phyloP scores from a whole-genome alignment of 2,797 vertebrate genomes.

The Eurystomus glaucurus region DNA sequence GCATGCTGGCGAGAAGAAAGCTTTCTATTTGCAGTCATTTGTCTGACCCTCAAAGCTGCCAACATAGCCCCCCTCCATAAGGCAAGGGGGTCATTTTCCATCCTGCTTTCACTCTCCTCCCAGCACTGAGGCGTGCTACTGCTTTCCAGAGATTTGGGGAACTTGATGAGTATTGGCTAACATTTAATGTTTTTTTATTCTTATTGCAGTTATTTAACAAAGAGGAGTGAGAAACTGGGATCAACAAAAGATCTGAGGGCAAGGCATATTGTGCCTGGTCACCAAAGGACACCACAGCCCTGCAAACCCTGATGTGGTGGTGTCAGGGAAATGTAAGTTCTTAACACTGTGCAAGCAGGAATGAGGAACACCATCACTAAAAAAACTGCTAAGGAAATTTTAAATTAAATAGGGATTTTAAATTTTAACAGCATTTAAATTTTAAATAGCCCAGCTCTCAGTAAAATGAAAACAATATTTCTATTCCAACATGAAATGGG shows the following conservation, averaged over 20 bases:
- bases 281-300: neutral
- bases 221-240: neutral
- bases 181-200: neutral
- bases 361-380: neutral
- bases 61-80: neutral
- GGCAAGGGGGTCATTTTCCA: neutral
- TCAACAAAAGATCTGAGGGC: neutral
- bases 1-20: neutral
- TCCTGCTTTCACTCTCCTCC: neutral
- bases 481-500: neutral
- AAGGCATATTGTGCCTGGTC: neutral
- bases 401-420: constrained; percentile 25
- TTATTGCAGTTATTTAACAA: neutral
- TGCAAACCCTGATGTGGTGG: neutral
- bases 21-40: neutral
- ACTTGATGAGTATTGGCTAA: neutral
- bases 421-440: constrained; percentile 49
- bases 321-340: fast-evolving
- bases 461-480: constrained; percentile 43
- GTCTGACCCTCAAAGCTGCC: neutral
- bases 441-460: neutral
- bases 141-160: neutral
- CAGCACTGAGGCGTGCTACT: neutral
- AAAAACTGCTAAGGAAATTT: constrained; percentile 34
- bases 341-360: neutral